These are phyloP conservation scores for Myripristis murdjan DNA, from an alignment of 2,797 vertebrate genomes.

Conservation along the genomic window DNA sequence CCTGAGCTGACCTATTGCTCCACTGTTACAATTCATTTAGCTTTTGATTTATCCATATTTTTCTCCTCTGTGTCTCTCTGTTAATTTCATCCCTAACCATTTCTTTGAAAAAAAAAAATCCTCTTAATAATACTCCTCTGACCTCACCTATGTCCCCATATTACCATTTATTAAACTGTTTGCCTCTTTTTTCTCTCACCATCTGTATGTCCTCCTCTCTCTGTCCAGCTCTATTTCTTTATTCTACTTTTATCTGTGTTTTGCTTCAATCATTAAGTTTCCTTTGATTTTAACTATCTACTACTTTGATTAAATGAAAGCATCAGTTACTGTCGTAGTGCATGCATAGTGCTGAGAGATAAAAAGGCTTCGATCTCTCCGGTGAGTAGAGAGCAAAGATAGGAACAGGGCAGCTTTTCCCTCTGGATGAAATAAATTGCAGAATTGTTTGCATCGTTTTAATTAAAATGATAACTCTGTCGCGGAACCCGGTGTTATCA, in stretches of 20 bases:
- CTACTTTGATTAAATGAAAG: constrained; percentile 22
- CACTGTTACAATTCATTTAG: constrained; percentile 12
- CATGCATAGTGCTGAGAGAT: constrained; percentile 27
- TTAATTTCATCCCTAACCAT: not conserved
- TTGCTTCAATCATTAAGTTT: constrained; percentile 1
- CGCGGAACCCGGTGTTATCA: constrained; percentile 43
- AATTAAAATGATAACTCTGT: constrained; percentile 71
- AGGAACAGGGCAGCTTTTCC: constrained; percentile 30
- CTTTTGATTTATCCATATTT: not conserved
- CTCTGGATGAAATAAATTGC: constrained; percentile 47
- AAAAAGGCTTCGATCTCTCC: constrained; percentile 41
- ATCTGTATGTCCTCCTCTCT: constrained; percentile 2
- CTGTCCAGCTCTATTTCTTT: not conserved
- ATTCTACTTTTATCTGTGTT: not conserved
- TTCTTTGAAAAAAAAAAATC: too few relatives aligned
- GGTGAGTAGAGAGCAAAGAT: constrained; percentile 33
- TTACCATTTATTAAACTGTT: not conserved
- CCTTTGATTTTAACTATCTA: constrained; percentile 5
- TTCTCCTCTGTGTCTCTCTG: not conserved
- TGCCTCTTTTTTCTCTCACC: not conserved
- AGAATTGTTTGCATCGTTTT: constrained; percentile 63
- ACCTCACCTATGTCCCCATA: not conserved
- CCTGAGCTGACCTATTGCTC: not conserved
- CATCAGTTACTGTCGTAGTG: constrained; percentile 50
- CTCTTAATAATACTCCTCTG: not conserved